Evolutionary conservation across 1,140 invertebrate genomes (phyloP).

Genomic region (Eriocheir sinensis): DNA sequence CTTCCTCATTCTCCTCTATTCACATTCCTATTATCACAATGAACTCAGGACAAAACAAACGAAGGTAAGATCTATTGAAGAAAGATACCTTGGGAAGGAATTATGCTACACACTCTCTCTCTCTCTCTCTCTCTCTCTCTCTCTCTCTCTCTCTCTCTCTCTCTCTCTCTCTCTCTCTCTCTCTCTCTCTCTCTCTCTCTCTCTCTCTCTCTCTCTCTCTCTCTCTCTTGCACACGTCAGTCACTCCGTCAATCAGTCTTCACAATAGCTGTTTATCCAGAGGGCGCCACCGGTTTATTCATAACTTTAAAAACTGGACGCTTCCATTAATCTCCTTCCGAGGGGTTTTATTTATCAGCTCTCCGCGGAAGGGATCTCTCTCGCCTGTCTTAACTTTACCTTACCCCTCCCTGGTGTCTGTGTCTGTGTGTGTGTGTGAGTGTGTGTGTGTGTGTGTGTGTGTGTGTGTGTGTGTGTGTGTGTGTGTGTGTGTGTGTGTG

Average conservation of each 20-base stretch:
- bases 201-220: too few relatives aligned
- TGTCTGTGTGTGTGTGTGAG: too few relatives aligned
- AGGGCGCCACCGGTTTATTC: background rate
- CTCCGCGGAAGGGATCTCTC: too few relatives aligned
- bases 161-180: too few relatives aligned
- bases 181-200: too few relatives aligned
- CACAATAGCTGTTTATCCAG: background rate
- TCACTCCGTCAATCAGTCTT: background rate
- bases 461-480: too few relatives aligned
- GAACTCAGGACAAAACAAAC: background rate
- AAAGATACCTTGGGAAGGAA: background rate
- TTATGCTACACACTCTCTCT: background rate
- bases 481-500: too few relatives aligned
- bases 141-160: background rate
- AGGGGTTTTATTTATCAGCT: background rate
- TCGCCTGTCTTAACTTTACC: too few relatives aligned
- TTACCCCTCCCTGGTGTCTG: too few relatives aligned
- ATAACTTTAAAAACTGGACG: too few relatives aligned
- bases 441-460: too few relatives aligned
- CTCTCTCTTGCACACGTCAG: too few relatives aligned
- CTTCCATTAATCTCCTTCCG: background rate
- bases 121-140: slow-evolving; percentile 17
- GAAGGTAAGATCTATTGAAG: background rate
- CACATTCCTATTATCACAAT: background rate
- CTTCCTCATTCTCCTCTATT: background rate